Evolutionary conservation across 2,797 vertebrate genomes (phyloP).

Genomic region (Gobio occitaniae): DNA sequence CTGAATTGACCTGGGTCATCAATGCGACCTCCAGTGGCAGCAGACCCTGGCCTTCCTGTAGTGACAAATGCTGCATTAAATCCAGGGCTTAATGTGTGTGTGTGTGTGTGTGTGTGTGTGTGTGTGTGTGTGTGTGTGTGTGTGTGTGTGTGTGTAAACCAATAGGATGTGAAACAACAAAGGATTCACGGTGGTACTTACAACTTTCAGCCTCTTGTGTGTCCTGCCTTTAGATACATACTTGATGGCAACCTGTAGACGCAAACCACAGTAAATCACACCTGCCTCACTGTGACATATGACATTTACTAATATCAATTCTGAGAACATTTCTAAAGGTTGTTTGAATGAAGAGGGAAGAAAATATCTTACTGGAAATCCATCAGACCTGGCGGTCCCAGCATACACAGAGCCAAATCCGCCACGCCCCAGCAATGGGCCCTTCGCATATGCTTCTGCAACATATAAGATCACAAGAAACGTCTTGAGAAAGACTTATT

Average conservation of each 20-base stretch:
- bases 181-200: not conserved
- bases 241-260: constrained; percentile 51
- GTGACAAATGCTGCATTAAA: not conserved
- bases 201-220: constrained; percentile 19
- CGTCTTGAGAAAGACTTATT: not conserved
- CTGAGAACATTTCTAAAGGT: not conserved
- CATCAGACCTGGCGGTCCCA: constrained; percentile 35
- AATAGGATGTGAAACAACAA: not conserved
- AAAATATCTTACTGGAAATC: constrained; percentile 36
- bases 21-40: constrained; percentile 41
- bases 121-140: not conserved
- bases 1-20: constrained; percentile 37
- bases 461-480: not conserved
- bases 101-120: not conserved
- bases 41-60: constrained; percentile 27
- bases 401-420: constrained; percentile 44
- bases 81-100: not conserved
- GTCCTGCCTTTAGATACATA: constrained; percentile 24
- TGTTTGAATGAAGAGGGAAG: not conserved
- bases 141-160: not conserved
- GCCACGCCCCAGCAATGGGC: not conserved
- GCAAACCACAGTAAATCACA: not conserved
- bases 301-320: not conserved
- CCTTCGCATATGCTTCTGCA: constrained; percentile 13
- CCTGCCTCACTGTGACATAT: not conserved